Conservation (phyloP, 2,888 invertebrate genomes). For the Alloscopus bannaensis region DNA sequence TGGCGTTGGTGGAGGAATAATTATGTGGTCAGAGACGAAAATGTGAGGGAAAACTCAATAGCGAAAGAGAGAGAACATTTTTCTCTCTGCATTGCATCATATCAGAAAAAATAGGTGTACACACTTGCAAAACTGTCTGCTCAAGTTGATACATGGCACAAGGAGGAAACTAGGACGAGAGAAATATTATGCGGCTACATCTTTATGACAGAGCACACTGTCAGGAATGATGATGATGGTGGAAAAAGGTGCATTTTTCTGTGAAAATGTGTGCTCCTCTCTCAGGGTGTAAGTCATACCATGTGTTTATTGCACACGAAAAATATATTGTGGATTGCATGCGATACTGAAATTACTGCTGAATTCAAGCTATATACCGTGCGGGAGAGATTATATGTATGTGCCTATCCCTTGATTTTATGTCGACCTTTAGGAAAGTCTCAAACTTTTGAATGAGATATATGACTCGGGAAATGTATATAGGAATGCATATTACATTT, state of each 20-base stretch:
- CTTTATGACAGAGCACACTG: constrained; percentile 3
- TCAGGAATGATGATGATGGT: neutral
- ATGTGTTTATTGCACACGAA: neutral
- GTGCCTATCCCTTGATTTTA: neutral
- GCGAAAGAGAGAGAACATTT: neutral
- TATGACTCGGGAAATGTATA: neutral
- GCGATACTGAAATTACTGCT: no score
- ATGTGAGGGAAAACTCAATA: neutral
- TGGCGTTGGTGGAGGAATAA: constrained; percentile 22
- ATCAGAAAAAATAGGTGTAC: no score
- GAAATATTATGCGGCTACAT: neutral
- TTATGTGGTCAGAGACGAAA: neutral
- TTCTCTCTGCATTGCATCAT: neutral
- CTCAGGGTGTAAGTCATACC: neutral
- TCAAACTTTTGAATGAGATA: neutral
- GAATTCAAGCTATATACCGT: no score
- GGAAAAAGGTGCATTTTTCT: constrained; percentile 15
- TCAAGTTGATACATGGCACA: neutral
- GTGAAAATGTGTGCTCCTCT: neutral
- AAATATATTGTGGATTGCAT: neutral
- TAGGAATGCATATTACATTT: neutral
- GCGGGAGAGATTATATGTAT: neutral
- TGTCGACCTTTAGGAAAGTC: neutral
- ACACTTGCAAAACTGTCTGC: no score
- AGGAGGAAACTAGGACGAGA: neutral